Base-by-base conservation (phyloP, 2,797 vertebrate species). In the Hipposideros larvatus region DNA sequence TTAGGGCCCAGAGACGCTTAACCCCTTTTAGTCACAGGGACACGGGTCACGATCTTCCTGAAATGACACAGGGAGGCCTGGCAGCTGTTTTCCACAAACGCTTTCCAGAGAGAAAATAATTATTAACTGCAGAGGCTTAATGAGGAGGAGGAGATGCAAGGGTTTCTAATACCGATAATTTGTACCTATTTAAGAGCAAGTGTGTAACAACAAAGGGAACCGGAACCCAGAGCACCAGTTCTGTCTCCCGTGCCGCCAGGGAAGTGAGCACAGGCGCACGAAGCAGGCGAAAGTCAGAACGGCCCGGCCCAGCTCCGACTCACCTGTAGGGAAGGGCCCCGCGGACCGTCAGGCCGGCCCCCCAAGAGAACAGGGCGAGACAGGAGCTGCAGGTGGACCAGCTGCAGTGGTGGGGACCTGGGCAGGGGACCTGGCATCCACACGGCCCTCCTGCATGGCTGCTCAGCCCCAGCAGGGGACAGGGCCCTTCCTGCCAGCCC, bases 41-140 rank as follows among this genome's bases (percentile, higher is more conserved):
- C 1, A 3, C 37, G 24, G 53, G 31, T 7, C 4, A 0, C 0
- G 0, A 18, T 2, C 46, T 3, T 65, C 66, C 79, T 0, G 18
- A 16, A 4, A 1, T 0, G 9, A 68, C 24, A 1, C 22, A 2
- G 21, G 1, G n/a, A 26, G 28, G 48, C 13, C 87, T 4, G 70
- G 73, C 66, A 11, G 46, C 59, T 74, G 34, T 4, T 70, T 31
- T 0, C 37, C 22, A 22, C 1, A 0, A 66, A 41, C 13, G 11
- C 70, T 51, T 84, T 63, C 22, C n/a, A 24, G 16, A 41, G 59
- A 57, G 51, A 73, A 78, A 79, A 78, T 65, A 61, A 94, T 66
- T 41, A 87, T 70, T 37, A 84, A 53, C 63, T 37, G 41, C 55
- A 19, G 73, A 43, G 48, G 74, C 90, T 80, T 51, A 55, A 79